A percentile compares a stretch with the other conserved stretches of the same genome.
Conservation (phyloP, 2,888 invertebrate genomes). For the Euproctis similis region DNA sequence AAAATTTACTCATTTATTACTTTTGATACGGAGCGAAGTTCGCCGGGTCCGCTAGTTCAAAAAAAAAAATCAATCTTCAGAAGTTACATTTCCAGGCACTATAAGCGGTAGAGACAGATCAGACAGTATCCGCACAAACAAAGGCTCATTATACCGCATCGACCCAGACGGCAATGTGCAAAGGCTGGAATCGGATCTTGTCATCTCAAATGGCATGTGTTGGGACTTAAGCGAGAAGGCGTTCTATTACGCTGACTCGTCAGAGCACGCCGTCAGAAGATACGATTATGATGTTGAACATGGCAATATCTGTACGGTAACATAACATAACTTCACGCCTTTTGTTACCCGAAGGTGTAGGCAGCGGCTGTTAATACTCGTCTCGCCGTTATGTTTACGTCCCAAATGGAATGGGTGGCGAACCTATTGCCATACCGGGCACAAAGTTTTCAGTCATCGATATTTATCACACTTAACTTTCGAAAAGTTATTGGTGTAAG, state of each 20-base stretch:
- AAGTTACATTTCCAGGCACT: constrained; percentile 71
- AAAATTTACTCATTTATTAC: no score
- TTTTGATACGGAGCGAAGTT: no score
- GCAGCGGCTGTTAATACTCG: no score
- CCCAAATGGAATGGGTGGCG: no score
- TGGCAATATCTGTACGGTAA: constrained; percentile 78
- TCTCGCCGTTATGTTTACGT: no score
- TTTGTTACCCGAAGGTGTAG: no score
- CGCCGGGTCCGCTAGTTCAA: no score
- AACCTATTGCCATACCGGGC: no score
- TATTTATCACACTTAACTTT: no score
- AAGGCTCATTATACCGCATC: constrained; percentile 69
- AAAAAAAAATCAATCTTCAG: no score
- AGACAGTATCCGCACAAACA: constrained; percentile 68
- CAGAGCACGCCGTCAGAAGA: constrained; percentile 77
- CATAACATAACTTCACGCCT: not conserved
- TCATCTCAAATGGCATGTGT: constrained; percentile 86
- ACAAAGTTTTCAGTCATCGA: no score
- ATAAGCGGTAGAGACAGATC: constrained; percentile 76
- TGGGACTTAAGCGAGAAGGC: constrained; percentile 81
- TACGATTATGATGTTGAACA: constrained; percentile 83
- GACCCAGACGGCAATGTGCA: constrained; percentile 32
- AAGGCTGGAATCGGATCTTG: constrained; percentile 48
- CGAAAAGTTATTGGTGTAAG: no score
- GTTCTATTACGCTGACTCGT: constrained; percentile 85